Percentiles rank a stretch among this genome's conserved stretches.
Conservation (phyloP, 2,113 vertebrate species). For the Chaetodon auriga region DNA sequence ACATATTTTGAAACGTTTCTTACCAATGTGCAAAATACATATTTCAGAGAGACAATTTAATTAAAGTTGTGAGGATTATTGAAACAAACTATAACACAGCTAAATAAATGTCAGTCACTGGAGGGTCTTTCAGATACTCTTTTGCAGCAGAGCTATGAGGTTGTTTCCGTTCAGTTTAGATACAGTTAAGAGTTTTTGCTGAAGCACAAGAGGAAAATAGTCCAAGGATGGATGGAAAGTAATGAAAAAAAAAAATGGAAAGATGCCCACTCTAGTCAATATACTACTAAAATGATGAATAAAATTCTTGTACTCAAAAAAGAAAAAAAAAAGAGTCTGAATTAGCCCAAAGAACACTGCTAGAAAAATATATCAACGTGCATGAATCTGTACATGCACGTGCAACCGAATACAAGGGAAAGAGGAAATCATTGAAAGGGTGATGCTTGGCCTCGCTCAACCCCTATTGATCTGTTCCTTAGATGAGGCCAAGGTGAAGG, state of each 20-base stretch:
- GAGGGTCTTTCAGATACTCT: slow-evolving; percentile 22
- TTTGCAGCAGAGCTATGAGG: slow-evolving; percentile 3
- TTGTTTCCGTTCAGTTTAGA: slow-evolving; percentile 31
- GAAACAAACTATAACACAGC: slow-evolving; percentile 21
- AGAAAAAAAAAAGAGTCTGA: background rate
- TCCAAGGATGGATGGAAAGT: slow-evolving; percentile 3
- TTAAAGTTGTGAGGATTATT: slow-evolving; percentile 10
- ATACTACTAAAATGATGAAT: slow-evolving; percentile 8
- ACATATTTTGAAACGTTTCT: slow-evolving; percentile 8
- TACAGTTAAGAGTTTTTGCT: slow-evolving; percentile 33
- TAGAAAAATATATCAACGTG: slow-evolving; percentile 16
- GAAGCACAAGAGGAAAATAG: slow-evolving; percentile 20
- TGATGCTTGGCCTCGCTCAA: slow-evolving; percentile 49
- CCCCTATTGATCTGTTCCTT: slow-evolving; percentile 71
- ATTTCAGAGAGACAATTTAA: background rate
- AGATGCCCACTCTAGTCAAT: background rate
- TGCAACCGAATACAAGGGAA: slow-evolving; percentile 50
- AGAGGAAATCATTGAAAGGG: slow-evolving; percentile 51
- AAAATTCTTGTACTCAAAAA: background rate
- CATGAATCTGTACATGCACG: slow-evolving; percentile 19
- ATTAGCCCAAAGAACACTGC: slow-evolving; percentile 1
- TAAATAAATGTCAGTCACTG: slow-evolving; percentile 19
- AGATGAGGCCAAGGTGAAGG: slow-evolving; percentile 68
- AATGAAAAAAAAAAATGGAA: background rate
- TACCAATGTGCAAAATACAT: background rate